Base-by-base conservation (phyloP, 2,113 vertebrate species). In the Lates calcarifer region DNA sequence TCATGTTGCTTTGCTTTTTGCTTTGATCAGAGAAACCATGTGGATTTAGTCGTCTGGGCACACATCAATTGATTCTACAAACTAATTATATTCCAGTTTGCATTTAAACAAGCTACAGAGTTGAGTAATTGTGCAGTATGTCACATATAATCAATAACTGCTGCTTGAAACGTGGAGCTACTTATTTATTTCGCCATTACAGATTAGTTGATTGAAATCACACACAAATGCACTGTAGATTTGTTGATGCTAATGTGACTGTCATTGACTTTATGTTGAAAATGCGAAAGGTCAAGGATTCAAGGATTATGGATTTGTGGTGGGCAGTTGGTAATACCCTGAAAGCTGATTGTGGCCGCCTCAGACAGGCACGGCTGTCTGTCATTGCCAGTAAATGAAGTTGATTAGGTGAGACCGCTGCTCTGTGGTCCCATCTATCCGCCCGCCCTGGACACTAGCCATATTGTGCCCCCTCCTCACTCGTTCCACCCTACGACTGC, bases 341-440 rank as follows among this genome's bases (percentile, higher is more conserved):
- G 74, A 87, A 90, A 92, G 89, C 89, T 89, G 90, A 92, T 89
- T 92, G 88, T 67, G 68, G 41, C 56, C 12, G 15, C 66, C 77
- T 51, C 78, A 66, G 64, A 33, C 49, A 77, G 85, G 47, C 63
- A 13, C 31, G 71, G 26, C 72, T 61, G 87, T 79, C 79, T 84
- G 82, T 87, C 85, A 84, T 58, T 82, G 56, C 51, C 67, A 26
- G 17, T 70, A 69, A 85, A 90, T 90, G 87, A 87, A 77, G 84
- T 77, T 90, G 77, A 87, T 89, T 87, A 75, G 88, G 74, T 41
- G 64, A 61, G 79, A 83, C 87, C 55, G 70, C 65, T 62, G 65
- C 64, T 74, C 78, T 84, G 35, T 71, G 58, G 64, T 77, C 80
- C 72, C 18, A 43, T 80, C 79, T 53, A 39, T 86, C 66, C 65